Evolutionary conservation across 2,888 invertebrate species (phyloP), one percentile per base, ranked within the genome.

Genomic region (Hedychridium roseum): DNA sequence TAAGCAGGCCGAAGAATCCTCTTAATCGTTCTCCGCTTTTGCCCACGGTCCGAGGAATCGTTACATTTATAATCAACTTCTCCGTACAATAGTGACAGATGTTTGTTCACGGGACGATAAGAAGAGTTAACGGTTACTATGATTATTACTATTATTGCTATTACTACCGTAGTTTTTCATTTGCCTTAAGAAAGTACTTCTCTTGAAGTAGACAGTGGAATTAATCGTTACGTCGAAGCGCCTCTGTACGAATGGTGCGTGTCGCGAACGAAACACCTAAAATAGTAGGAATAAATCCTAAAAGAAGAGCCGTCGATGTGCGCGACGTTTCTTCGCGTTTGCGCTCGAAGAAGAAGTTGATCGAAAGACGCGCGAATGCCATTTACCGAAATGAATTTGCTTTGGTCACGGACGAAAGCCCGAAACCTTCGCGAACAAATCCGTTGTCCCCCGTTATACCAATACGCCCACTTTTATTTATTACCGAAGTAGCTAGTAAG

Each of bases 401-500:
- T 46, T 43, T 34, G 52, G 53, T 57, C 60, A 62, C 57, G 59
- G 59, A 57, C 57, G 53, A 57, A 57, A 47, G 55, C 36, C 50
- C 51, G 15, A 36, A 17, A 32, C 14, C n/a, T 20, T 5, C 7
- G 7, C 3, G n/a, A 17, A 12, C n/a, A 37, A 7, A 31, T 32
- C 30, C 44, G 31, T n/a, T 7, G 17, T 15, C 23, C 30, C 26
- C 14, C 12, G n/a, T n/a, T n/a, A n/a, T n/a, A n/a, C n/a, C n/a
- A n/a, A n/a, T n/a, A n/a, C n/a, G 46, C 54, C 52, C 54, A 57
- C 64, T 72, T 73, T 76, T 74, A 76, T 77, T 77, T 74, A 74
- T 76, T 74, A 73, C 68, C 71, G 69, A 70, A n/a, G 69, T 78
- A 76, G 76, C 69, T 73, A 66, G 74, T 77, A 77, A 76, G 75